Conservation (phyloP, 2,797 vertebrate species). For the Pogonophryne albipinna region DNA sequence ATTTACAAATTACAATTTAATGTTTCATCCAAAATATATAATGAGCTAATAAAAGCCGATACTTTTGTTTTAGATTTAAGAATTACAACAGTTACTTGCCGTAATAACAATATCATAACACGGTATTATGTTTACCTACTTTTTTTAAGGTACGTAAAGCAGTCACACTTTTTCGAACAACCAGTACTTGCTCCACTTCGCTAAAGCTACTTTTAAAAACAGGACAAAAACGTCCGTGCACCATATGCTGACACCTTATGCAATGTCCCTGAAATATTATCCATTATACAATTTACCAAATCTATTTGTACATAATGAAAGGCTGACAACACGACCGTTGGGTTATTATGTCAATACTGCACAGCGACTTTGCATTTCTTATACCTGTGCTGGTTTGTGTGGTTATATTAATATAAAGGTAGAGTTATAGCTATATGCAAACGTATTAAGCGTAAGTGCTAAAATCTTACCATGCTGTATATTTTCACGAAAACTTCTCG, state of each 20-base stretch:
- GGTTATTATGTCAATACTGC: neutral
- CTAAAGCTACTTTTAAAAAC: neutral
- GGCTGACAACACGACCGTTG: neutral
- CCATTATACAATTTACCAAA: too few relatives aligned
- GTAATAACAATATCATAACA: neutral
- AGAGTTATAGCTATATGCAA: fast-evolving
- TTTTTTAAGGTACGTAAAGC: neutral
- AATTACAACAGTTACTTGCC: neutral
- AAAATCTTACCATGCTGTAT: slow-evolving; percentile 74
- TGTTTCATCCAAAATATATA: neutral
- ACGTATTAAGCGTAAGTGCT: fast-evolving
- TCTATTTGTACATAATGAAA: neutral
- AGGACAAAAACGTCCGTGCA: neutral
- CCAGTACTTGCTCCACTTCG: neutral
- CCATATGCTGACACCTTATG: too few relatives aligned
- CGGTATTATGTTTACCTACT: neutral
- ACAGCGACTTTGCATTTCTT: neutral
- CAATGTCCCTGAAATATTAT: too few relatives aligned
- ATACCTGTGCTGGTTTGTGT: neutral
- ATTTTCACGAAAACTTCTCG: slow-evolving; percentile 77
- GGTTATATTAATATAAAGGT: neutral
- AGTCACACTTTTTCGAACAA: neutral
- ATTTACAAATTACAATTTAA: neutral
- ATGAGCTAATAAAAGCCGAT: neutral
- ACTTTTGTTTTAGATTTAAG: neutral